Evolutionary conservation across 1,140 invertebrate genomes (phyloP), one percentile per base, ranked within the genome.

Genomic region (Apis florea): DNA sequence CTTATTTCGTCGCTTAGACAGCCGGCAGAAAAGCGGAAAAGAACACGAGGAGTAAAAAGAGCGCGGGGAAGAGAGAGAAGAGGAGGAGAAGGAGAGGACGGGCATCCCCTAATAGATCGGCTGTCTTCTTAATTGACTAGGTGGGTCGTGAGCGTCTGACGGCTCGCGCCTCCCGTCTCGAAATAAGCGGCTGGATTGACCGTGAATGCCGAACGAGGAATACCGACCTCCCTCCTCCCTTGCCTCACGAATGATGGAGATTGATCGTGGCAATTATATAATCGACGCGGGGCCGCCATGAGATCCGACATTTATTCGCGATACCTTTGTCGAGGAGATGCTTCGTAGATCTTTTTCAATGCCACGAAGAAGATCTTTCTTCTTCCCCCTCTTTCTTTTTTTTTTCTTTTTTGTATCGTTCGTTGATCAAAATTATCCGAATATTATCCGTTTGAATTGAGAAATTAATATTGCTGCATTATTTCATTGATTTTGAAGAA

Each of bases 111-210:
- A 90, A 90, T 90, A 90, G 86, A 88, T 79, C 80, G 78, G 80
- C 88, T 89, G 88, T 90, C 90, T 89, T 89, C 87, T 87, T 90
- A 91, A 91, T 90, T 90, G 88, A 89, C 89, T 85, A 83, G 84
- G 82, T 87, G 83, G 86, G 66, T 86, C 84, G 77, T 84, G 79
- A 88, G 72, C 77, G 81, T 77, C 78, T 83, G 79, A 88, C 77
- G 84, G 83, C 70, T 84, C 82, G 82, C 80, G 72, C 73, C 80
- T 80, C 59, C 79, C 49, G 66, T 78, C 78, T 82, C 61, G 76
- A 87, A 78, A 83, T 86, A 89, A 83, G 82, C 77, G 59, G 24
- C 61, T 49, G 76, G 40, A 79, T 76, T 79, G 66, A 83, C 72
- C 67, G 72, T 70, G 76, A 86, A 72, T 86, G 47, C 74, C 76